Percentiles rank a stretch among this genome's conserved stretches.
Conservation (phyloP, 2,888 invertebrate genomes). For the Brachyptera risi region DNA sequence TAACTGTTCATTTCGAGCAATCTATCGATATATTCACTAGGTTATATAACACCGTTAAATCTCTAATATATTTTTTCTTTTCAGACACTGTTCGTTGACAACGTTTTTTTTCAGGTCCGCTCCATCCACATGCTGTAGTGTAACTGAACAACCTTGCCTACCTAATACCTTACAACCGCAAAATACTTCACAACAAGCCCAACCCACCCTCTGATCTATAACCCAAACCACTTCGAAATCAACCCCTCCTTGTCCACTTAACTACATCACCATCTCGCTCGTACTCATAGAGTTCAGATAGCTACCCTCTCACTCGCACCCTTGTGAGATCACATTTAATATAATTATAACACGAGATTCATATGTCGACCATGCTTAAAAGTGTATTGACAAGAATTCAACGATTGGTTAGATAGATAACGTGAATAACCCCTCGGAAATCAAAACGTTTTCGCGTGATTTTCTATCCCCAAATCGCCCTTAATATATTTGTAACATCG, state of each 20-base stretch:
- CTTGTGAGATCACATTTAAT: conserved; percentile 20
- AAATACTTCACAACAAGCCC: conserved; percentile 1
- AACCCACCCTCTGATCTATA: conserved; percentile 6
- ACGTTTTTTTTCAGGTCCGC: neutral
- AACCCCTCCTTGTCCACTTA: neutral
- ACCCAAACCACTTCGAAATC: too few species aligned
- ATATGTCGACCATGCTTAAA: conserved; percentile 30
- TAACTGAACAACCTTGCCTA: too few species aligned
- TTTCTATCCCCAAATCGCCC: neutral
- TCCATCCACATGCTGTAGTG: neutral
- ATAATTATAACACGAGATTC: conserved; percentile 28
- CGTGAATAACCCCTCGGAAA: neutral
- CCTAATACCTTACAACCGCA: too few species aligned
- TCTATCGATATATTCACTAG: too few species aligned
- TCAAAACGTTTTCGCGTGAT: conserved; percentile 14
- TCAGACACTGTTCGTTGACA: too few species aligned
- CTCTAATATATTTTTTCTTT: too few species aligned
- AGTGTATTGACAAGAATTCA: conserved; percentile 29
- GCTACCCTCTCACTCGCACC: conserved; percentile 10
- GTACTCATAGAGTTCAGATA: neutral
- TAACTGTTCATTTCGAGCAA: too few species aligned
- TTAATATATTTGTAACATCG: neutral
- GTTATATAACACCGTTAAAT: too few species aligned
- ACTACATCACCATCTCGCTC: neutral
- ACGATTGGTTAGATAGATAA: conserved; percentile 24